phyloP scores from a whole-genome alignment of 2,113 vertebrate species.

The Sterna hirundo region DNA sequence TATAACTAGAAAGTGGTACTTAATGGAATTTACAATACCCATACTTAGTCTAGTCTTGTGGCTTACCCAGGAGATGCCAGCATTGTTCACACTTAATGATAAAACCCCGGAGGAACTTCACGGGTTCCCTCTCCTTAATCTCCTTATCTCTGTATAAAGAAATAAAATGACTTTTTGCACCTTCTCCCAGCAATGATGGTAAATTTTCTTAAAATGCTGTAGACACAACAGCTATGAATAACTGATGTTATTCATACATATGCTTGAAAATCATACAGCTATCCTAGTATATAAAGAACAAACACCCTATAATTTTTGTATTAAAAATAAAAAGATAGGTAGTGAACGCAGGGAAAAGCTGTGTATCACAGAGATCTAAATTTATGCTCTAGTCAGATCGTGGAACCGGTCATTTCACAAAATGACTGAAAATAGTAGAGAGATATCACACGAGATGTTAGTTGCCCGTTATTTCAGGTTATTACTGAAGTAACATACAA shows the following conservation, averaged over 20 bases:
- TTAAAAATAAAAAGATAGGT: not conserved
- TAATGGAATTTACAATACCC: not conserved
- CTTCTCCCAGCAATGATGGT: not conserved
- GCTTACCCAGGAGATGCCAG: not conserved
- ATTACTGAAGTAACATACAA: not conserved
- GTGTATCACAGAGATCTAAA: not conserved
- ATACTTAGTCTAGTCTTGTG: not conserved
- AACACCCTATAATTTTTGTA: slow-evolving; percentile 23
- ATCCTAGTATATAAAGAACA: not conserved
- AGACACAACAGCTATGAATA: not conserved
- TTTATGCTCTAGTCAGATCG: not conserved
- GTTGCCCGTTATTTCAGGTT: not conserved
- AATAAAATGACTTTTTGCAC: not conserved
- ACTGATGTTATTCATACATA: not conserved
- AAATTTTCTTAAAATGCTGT: not conserved
- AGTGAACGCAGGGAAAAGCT: not conserved
- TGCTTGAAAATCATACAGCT: not conserved
- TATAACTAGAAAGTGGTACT: not conserved
- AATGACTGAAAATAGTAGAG: slow-evolving; percentile 34
- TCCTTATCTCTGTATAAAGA: not conserved
- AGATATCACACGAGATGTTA: not conserved
- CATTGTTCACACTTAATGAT: not conserved
- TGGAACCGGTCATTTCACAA: slow-evolving; percentile 29
- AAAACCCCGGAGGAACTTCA: not conserved
- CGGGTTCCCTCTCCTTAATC: not conserved